phyloP scores from a whole-genome alignment of 2,888 invertebrate genomes.

The Epinotia ramella region DNA sequence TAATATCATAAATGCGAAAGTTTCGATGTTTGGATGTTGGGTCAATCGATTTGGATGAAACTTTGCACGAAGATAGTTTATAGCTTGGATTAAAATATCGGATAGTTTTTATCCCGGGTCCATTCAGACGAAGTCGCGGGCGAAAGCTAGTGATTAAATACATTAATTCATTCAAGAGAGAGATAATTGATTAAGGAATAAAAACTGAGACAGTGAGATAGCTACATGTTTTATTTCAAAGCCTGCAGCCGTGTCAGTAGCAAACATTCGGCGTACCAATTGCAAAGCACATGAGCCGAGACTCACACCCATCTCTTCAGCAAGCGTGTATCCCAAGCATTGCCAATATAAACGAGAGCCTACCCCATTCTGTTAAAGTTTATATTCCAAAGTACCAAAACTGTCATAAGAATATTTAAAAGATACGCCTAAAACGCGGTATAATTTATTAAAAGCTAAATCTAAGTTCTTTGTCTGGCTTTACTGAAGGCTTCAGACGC shows the following conservation, averaged over 20 bases:
- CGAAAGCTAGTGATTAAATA: too few relatives aligned
- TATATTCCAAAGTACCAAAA: background rate
- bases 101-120: too few relatives aligned
- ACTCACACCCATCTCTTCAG: background rate
- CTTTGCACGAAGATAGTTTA: too few relatives aligned
- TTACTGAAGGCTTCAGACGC: background rate
- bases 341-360: background rate
- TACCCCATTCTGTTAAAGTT: background rate
- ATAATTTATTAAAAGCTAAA: slow-evolving; percentile 3
- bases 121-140: too few relatives aligned
- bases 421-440: background rate
- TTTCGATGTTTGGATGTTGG: too few relatives aligned
- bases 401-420: background rate
- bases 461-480: slow-evolving; percentile 25
- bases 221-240: background rate
- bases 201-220: background rate
- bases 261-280: background rate
- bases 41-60: too few relatives aligned
- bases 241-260: background rate
- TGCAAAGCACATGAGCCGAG: background rate
- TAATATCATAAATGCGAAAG: too few relatives aligned
- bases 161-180: too few relatives aligned
- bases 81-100: too few relatives aligned
- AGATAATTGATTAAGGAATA: too few relatives aligned
- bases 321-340: background rate